Evolutionary conservation across 2,797 vertebrate species (phyloP), one percentile per base, ranked within the genome.

Genomic region (Acanthurus lineatus): DNA sequence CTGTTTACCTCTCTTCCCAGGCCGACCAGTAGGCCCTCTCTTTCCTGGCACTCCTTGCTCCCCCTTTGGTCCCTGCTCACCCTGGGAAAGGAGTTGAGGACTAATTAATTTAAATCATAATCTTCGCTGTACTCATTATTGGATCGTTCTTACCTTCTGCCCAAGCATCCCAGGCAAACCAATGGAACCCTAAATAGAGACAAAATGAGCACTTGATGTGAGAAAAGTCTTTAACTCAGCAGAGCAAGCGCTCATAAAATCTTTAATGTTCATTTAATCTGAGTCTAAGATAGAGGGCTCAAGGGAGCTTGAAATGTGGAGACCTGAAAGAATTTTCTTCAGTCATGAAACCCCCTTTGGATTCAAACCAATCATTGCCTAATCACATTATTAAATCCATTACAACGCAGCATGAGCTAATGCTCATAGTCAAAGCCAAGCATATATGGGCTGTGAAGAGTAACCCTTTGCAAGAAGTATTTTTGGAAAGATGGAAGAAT

Each of bases 1-100:
- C 93, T 97, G 96, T 95, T 99, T 99, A 72, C 97, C 97, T 92
- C 97, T 93, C 88, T 98, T 98, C 59, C 97, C 97, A 1, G 97
- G 97, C 84, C 97, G 96, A 73, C 97, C 97, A 15, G 96, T 97
- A 2, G 97, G 97, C 78, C 97, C 97, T 90, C 97, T 95, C 86
- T 95, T 96, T 75, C 97, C 97, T 3, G 96, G 78, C 47, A 94
- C 83, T 59, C 97, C 97, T 35, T 92, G 90, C 42, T 96, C 96
- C 71, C 97, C 97, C 79, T 97, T 97, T 0, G 97, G 96, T 75
- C 97, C 97, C 93, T 97, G 96, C 83, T 97, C 97, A 78, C 97
- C 97, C 97, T 98, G 88, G 5, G 9, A 80, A 45, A 75, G 38
- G 35, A 76, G 61, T 54, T 22, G 20, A 60, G 28, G n/a, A 70